A percentile compares a stretch with the other conserved stretches of the same genome.
Evolutionary conservation across 1,140 invertebrate species (phyloP).

Genomic region (Calliopsis andreniformis): DNA sequence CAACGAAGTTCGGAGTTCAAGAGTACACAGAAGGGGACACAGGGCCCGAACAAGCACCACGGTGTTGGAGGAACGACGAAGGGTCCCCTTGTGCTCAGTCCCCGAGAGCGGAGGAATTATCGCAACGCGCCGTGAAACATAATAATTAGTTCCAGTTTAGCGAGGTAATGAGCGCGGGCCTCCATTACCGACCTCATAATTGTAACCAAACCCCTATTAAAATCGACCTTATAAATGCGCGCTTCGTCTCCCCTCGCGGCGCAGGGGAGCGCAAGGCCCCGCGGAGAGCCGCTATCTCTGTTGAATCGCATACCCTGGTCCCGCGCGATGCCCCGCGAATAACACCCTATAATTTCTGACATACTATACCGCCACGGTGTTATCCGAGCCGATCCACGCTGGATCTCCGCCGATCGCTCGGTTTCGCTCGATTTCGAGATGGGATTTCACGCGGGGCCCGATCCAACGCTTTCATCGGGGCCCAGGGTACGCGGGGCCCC

Average conservation of each 20-base stretch:
- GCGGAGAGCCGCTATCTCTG: conserved; percentile 68
- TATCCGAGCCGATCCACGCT: conserved; percentile 72
- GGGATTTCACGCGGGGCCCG: conserved; percentile 51
- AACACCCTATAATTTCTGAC: conserved; percentile 80
- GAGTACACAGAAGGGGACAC: no score
- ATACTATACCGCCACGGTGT: conserved; percentile 74
- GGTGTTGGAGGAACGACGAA: no score
- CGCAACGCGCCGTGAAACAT: conserved; percentile 67
- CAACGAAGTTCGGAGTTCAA: no score
- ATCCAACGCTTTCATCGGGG: background rate
- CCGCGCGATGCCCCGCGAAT: conserved; percentile 67
- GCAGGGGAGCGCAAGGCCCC: conserved; percentile 20
- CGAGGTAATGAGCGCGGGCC: conserved; percentile 66
- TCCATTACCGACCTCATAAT: conserved; percentile 70
- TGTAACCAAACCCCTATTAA: conserved; percentile 73
- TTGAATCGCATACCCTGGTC: conserved; percentile 72
- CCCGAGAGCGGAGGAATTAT: conserved; percentile 56
- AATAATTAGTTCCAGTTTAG: conserved; percentile 75
- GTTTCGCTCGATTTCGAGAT: conserved; percentile 74
- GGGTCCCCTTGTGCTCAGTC: conserved; percentile 14
- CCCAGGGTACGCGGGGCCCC: no score
- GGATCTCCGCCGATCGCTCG: conserved; percentile 67
- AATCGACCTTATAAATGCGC: conserved; percentile 73
- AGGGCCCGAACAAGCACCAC: no score
- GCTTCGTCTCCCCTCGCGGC: conserved; percentile 35